Evolutionary conservation across 2,888 invertebrate genomes (phyloP), one percentile per base, ranked within the genome.

Genomic region (Beris morrisii): DNA sequence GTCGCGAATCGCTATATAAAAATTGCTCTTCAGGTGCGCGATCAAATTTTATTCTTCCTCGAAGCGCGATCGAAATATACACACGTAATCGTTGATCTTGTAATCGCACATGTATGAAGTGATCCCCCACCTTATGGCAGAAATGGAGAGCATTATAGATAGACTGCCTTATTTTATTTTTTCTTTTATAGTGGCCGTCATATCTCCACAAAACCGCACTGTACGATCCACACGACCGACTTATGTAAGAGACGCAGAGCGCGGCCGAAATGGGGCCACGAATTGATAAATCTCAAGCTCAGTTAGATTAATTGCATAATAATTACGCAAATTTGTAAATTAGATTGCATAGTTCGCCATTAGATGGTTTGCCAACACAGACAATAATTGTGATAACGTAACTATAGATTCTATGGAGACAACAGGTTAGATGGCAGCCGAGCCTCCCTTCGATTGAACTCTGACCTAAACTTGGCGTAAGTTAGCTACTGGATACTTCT

Each of bases 251-350:
- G 50, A 30, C 61, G n/a, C 63, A 57, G 56, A 65, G 52, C 52
- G 59, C 52, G 59, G 31, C 30, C 56, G 57, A 66, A 68, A 61
- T 57, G 68, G 56, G 68, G 65, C 50, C 65, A 63, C 63, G 56
- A 56, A 50, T 68, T 68, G 68, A 63, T 66, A 57, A 68, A 65
- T 67, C 65, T 65, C 56, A 59, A 65, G 59, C 65, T 59, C 44
- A 67, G 57, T 64, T 64, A 59, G 65, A 56, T 65, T 67, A 67
- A 67, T 67, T 67, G 67, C 67, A 67, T 67, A 67, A 67, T 65
- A 67, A 67, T 65, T 67, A 65, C 67, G 67, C 65, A 63, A 67
- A 61, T 65, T 65, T 64, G 58, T 59, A 64, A 67, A 67, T 67
- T 54, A 63, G 54, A 55, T 67, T 67, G 64, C 59, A 67, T 43